These are phyloP conservation scores for human (Homo sapiens) DNA, from an alignment of 2,113 vertebrate genomes.

Conservation along the genomic window GRCh38 chr14:87823501-87824000, in stretches of 20 bases:
- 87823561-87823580: neutral
- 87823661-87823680: neutral
- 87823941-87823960: neutral
- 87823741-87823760: neutral
- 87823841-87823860: neutral
- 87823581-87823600: neutral
- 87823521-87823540: neutral
- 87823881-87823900: neutral
- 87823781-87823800: neutral
- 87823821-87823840: neutral
- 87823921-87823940: neutral
- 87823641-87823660: neutral
- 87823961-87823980: neutral
- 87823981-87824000: neutral
- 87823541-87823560: neutral
- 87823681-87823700: neutral
- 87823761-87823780: neutral
- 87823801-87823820: neutral
- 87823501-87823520: neutral
- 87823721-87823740: neutral
- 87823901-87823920: neutral
- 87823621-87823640: neutral
- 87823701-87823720: neutral
- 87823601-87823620: neutral
- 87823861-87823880: neutral